phyloP scores from a whole-genome alignment of 2,888 invertebrate species.

The Diadegma fenestrale region DNA sequence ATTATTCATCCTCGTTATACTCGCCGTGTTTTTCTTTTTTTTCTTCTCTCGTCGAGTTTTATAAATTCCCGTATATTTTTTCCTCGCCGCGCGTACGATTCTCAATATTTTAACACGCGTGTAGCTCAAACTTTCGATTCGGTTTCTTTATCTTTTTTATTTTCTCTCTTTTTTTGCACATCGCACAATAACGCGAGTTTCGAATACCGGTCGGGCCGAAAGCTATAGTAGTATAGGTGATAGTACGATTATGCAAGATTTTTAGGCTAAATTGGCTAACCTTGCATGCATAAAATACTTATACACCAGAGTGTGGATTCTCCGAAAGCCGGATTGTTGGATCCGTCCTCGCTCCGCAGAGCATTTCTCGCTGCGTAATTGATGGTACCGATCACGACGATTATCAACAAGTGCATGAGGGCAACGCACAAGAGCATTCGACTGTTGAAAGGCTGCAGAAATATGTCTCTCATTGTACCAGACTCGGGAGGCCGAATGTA shows the following conservation, averaged over 20 bases:
- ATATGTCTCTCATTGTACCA: constrained; percentile 88
- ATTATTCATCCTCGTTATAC: background rate
- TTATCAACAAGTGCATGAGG: constrained; percentile 85
- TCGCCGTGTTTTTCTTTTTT: too few relatives aligned
- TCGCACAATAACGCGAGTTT: too few relatives aligned
- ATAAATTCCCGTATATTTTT: too few relatives aligned
- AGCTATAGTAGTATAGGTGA: too few relatives aligned
- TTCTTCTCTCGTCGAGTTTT: too few relatives aligned
- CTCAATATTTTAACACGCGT: too few relatives aligned
- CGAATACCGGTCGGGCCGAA: too few relatives aligned
- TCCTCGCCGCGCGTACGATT: too few relatives aligned
- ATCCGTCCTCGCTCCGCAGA: constrained; percentile 81
- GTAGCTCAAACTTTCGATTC: background rate
- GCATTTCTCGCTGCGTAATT: constrained; percentile 82
- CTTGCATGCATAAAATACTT: constrained; percentile 89
- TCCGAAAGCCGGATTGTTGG: constrained; percentile 81
- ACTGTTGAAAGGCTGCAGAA: constrained; percentile 87
- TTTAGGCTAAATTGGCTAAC: constrained; percentile 78
- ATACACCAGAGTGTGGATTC: constrained; percentile 88
- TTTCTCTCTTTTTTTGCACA: background rate
- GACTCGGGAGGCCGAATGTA: constrained; percentile 88
- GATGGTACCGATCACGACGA: constrained; percentile 86
- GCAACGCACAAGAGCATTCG: constrained; percentile 86
- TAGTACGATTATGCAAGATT: background rate
- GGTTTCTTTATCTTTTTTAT: too few relatives aligned